Conservation (phyloP, 2,888 invertebrate genomes). For the Rhogogaster chlorosoma region DNA sequence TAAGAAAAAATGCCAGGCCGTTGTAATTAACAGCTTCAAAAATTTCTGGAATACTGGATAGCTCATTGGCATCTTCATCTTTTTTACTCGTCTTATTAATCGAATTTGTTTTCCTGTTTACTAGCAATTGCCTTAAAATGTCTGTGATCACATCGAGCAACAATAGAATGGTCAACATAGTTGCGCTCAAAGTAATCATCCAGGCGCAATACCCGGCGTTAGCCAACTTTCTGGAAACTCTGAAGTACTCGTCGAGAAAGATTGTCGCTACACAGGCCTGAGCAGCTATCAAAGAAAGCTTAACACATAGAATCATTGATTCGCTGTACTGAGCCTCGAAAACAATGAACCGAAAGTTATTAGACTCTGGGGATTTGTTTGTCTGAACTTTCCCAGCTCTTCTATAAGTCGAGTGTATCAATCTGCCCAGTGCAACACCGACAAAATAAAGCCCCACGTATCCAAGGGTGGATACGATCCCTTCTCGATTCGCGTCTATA, state of each 20-base stretch:
- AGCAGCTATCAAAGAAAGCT: constrained; percentile 68
- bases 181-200: constrained; percentile 84
- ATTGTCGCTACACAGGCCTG: constrained; percentile 78
- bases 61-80: constrained; percentile 58
- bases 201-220: constrained; percentile 91
- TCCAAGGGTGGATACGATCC: constrained; percentile 91
- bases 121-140: constrained; percentile 60
- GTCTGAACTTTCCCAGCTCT: constrained; percentile 29
- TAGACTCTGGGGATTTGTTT: constrained; percentile 51
- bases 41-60: constrained; percentile 79
- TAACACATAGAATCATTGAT: constrained; percentile 70
- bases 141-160: constrained; percentile 80
- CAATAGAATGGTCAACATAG: constrained; percentile 80
- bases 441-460: constrained; percentile 91
- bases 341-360: constrained; percentile 59
- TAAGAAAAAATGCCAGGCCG: constrained; percentile 90
- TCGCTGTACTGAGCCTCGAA: constrained; percentile 66
- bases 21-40: constrained; percentile 88
- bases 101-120: constrained; percentile 41
- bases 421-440: constrained; percentile 83
- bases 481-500: constrained; percentile 94
- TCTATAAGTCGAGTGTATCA: constrained; percentile 75
- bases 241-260: constrained; percentile 79
- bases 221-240: constrained; percentile 89
- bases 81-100: constrained; percentile 45